These are phyloP conservation scores for Drosophila eohydei DNA, from an alignment of 2,888 invertebrate genomes.

Conservation along the genomic window DNA sequence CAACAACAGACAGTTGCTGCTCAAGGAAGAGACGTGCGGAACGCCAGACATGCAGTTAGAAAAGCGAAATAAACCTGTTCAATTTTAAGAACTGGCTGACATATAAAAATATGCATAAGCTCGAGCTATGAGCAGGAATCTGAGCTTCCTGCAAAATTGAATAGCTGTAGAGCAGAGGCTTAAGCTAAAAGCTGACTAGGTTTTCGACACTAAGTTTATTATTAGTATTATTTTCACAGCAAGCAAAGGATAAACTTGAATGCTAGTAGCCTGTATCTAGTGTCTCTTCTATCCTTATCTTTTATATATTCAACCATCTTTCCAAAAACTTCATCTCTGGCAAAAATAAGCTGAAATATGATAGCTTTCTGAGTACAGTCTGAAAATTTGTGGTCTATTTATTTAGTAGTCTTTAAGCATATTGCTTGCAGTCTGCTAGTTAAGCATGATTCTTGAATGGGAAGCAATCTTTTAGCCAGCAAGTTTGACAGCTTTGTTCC, in stretches of 20 bases:
- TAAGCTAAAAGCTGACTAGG: background rate
- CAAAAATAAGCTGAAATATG: background rate
- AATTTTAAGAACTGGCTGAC: conserved; percentile 12
- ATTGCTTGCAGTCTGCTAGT: conserved; percentile 10
- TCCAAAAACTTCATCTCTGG: background rate
- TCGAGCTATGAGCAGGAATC: background rate
- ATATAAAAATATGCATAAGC: conserved; percentile 13
- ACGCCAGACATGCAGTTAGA: conserved; percentile 10
- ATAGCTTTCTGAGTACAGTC: background rate
- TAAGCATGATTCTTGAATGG: conserved; percentile 13
- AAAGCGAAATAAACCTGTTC: conserved; percentile 34
- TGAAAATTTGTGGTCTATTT: no score
- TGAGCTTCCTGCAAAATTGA: background rate
- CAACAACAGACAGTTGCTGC: background rate
- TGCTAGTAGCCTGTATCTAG: background rate
- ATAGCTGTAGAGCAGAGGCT: background rate
- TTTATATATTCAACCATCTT: no score
- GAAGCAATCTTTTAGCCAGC: conserved; percentile 34
- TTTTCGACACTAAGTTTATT: background rate
- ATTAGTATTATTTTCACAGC: background rate
- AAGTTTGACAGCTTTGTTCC: conserved; percentile 61
- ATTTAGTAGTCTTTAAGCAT: background rate
- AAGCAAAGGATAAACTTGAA: background rate
- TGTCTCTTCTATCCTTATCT: background rate
- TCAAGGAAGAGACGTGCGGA: background rate